These are phyloP conservation scores for Daphoenositta chrysoptera DNA, from an alignment of 2,113 vertebrate genomes.

Conservation along the genomic window DNA sequence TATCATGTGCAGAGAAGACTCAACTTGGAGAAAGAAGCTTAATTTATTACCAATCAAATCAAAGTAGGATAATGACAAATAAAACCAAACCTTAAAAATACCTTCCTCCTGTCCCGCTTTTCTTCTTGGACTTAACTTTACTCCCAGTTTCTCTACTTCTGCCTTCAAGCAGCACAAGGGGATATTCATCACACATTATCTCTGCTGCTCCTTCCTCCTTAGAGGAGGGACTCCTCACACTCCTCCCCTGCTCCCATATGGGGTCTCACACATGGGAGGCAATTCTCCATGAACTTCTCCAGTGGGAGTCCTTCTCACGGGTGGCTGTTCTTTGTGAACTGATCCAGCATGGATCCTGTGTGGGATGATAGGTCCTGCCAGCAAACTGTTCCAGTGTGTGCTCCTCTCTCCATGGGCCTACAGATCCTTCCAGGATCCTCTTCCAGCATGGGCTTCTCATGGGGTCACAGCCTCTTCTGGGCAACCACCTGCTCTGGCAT, in stretches of 20 bases:
- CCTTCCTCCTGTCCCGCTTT: not conserved
- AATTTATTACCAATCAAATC: not conserved
- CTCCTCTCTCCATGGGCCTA: not conserved
- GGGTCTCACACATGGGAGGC: not conserved
- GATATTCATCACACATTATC: not conserved
- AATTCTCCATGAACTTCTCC: not conserved
- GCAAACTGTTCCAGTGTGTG: not conserved
- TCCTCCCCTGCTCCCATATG: not conserved
- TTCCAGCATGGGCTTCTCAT: accelerated
- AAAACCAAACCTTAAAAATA: not conserved
- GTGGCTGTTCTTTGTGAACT: not conserved
- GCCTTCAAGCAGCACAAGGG: not conserved
- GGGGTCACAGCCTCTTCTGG: not conserved
- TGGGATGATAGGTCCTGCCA: not conserved
- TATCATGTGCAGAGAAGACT: not conserved
- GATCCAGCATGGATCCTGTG: not conserved
- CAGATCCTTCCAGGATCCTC: not conserved
- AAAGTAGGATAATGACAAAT: not conserved
- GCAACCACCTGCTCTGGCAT: not conserved
- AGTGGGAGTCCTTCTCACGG: not conserved
- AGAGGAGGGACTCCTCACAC: not conserved
- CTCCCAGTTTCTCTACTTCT: not conserved
- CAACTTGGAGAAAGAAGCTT: not conserved
- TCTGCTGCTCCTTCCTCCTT: not conserved
- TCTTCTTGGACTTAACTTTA: not conserved